Evolutionary conservation across 2,888 invertebrate species (phyloP).

Genomic region (Rhodophaea formosa): DNA sequence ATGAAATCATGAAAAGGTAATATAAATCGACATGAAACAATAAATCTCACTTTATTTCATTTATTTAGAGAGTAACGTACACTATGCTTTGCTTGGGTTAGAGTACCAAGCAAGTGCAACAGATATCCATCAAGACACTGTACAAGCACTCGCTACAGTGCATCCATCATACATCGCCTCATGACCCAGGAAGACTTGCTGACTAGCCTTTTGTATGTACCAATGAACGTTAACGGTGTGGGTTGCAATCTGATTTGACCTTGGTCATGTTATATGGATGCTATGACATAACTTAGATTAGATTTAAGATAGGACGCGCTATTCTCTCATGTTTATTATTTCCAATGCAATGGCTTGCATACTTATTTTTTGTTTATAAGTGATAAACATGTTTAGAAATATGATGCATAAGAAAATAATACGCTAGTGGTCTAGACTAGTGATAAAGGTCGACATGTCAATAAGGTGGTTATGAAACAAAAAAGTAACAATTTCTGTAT

Average conservation of each 20-base stretch:
- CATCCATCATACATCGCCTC: conserved; percentile 44
- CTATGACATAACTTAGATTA: conserved; percentile 9
- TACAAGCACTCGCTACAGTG: neutral
- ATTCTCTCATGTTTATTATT: neutral
- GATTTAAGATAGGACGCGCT: neutral
- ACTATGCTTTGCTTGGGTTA: neutral
- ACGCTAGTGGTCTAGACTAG: too few relatives aligned
- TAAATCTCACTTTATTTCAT: too few relatives aligned
- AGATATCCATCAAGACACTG: neutral
- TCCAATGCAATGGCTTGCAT: neutral
- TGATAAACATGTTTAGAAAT: too few relatives aligned
- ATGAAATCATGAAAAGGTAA: too few relatives aligned
- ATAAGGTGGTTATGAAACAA: too few relatives aligned
- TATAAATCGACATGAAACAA: too few relatives aligned
- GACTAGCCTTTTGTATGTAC: conserved; percentile 31
- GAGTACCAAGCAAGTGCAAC: neutral
- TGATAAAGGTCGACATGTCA: too few relatives aligned
- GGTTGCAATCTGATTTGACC: conserved; percentile 19
- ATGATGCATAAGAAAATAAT: too few relatives aligned
- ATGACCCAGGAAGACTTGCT: conserved; percentile 40
- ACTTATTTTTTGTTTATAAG: too few relatives aligned
- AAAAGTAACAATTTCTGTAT: too few relatives aligned
- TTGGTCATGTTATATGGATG: neutral
- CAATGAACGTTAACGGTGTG: conserved; percentile 20
- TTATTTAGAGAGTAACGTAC: too few relatives aligned